Evolutionary conservation across 1,140 invertebrate genomes (phyloP).

Genomic region (Drosophila pachea): DNA sequence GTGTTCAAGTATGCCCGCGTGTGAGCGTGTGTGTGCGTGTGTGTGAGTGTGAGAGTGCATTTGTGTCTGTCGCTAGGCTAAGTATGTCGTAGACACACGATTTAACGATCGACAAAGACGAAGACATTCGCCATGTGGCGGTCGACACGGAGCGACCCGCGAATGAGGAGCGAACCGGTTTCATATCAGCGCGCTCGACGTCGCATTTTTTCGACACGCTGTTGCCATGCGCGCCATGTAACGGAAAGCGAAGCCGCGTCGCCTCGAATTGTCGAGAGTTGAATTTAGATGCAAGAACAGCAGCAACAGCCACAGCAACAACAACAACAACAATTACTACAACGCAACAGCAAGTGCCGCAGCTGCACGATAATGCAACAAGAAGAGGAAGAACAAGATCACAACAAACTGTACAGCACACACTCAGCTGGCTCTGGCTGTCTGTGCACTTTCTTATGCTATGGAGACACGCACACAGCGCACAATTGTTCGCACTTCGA

Average conservation of each 20-base stretch:
- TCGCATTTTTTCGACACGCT: constrained; percentile 31
- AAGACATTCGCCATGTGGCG: constrained; percentile 15
- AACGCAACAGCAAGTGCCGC: constrained; percentile 25
- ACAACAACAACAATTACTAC: too few species aligned
- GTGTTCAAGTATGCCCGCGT: neutral
- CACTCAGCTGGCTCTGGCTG: constrained; percentile 2
- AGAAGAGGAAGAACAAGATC: constrained; percentile 8
- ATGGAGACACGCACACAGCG: neutral
- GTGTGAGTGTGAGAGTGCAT: constrained; percentile 1
- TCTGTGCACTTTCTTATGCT: constrained; percentile 18
- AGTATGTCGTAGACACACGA: constrained; percentile 52
- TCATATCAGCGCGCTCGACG: constrained; percentile 53
- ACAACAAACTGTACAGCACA: too few species aligned
- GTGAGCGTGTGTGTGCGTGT: constrained; percentile 1
- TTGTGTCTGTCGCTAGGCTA: constrained; percentile 19
- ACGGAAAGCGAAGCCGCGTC: constrained; percentile 30
- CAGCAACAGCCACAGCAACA: too few species aligned
- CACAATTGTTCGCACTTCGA: neutral
- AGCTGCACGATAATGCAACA: constrained; percentile 25
- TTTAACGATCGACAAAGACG: constrained; percentile 46
- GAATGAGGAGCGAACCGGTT: constrained; percentile 45
- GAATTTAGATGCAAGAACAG: constrained; percentile 18
- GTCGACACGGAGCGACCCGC: constrained; percentile 39
- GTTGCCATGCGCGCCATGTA: constrained; percentile 53
- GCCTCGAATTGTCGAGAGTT: constrained; percentile 4